Conservation (phyloP, 1,140 invertebrate genomes). For the Nautilus pompilius region DNA sequence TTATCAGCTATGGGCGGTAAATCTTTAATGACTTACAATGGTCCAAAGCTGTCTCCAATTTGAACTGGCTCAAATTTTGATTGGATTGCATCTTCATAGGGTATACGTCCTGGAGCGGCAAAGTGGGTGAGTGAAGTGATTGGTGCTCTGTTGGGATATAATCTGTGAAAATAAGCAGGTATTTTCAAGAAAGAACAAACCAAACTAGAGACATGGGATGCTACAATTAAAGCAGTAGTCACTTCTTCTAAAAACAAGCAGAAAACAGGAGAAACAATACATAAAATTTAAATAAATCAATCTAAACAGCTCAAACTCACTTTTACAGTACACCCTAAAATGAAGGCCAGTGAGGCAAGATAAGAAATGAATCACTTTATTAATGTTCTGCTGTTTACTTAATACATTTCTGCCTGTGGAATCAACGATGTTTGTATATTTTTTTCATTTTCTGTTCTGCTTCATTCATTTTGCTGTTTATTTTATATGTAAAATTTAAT, state of each 20-base stretch:
- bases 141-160: constrained; percentile 30
- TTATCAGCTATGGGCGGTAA: not conserved
- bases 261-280: not conserved
- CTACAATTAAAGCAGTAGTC: not conserved
- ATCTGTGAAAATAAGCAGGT: constrained; percentile 25
- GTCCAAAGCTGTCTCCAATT: constrained; percentile 57
- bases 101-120: constrained; percentile 39
- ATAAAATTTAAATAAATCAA: not conserved
- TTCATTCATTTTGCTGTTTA: too few relatives aligned
- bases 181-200: not conserved
- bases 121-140: constrained; percentile 36
- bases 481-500: too few relatives aligned
- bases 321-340: too few relatives aligned
- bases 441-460: too few relatives aligned
- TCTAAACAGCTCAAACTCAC: too few relatives aligned
- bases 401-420: too few relatives aligned
- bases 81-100: constrained; percentile 44
- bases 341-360: too few relatives aligned
- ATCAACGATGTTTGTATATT: too few relatives aligned
- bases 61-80: constrained; percentile 38
- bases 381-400: too few relatives aligned
- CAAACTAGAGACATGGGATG: not conserved
- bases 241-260: not conserved
- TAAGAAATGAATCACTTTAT: too few relatives aligned
- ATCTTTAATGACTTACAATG: constrained; percentile 57